Percentiles rank a stretch among this genome's conserved stretches.
These are phyloP conservation scores for Unio delphinus DNA, from an alignment of 2,888 invertebrate genomes.

Conservation along the genomic window DNA sequence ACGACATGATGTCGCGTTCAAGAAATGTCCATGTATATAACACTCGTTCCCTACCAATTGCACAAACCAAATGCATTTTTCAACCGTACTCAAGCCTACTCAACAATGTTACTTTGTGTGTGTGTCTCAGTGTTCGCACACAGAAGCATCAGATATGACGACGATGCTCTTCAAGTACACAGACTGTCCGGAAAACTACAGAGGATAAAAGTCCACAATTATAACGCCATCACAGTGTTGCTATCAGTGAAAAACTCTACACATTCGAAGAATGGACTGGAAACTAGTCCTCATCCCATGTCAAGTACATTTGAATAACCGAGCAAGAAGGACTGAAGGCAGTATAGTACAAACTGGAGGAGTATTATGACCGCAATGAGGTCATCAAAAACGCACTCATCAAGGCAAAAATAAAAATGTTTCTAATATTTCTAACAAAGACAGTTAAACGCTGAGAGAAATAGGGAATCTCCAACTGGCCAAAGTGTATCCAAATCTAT, in stretches of 20 bases:
- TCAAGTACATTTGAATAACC: slow-evolving; percentile 10
- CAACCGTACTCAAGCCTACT: too few relatives aligned
- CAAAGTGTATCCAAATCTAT: slow-evolving; percentile 1
- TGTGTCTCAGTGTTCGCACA: too few relatives aligned
- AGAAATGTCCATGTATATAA: too few relatives aligned
- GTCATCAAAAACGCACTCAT: slow-evolving; percentile 12
- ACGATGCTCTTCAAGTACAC: background rate
- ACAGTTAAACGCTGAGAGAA: slow-evolving; percentile 5
- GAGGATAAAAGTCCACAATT: background rate
- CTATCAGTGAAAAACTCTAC: slow-evolving; percentile 16
- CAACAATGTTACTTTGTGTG: too few relatives aligned
- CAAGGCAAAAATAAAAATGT: slow-evolving; percentile 3
- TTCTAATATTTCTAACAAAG: slow-evolving; percentile 8
- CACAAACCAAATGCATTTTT: too few relatives aligned
- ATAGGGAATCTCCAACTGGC: slow-evolving; percentile 5
- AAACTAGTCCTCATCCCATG: slow-evolving; percentile 12
- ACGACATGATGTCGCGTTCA: too few relatives aligned
- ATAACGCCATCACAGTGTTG: background rate
- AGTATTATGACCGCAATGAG: slow-evolving; percentile 23
- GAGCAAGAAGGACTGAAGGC: slow-evolving; percentile 6
- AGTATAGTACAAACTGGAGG: slow-evolving; percentile 21
- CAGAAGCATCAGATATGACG: too few relatives aligned
- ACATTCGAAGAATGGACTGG: slow-evolving; percentile 19
- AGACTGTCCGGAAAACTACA: background rate
- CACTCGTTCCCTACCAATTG: too few relatives aligned